Evolutionary conservation across 2,113 vertebrate genomes (phyloP), one percentile per base, ranked within the genome.

Genomic region (Reinhardtius hippoglossoides): DNA sequence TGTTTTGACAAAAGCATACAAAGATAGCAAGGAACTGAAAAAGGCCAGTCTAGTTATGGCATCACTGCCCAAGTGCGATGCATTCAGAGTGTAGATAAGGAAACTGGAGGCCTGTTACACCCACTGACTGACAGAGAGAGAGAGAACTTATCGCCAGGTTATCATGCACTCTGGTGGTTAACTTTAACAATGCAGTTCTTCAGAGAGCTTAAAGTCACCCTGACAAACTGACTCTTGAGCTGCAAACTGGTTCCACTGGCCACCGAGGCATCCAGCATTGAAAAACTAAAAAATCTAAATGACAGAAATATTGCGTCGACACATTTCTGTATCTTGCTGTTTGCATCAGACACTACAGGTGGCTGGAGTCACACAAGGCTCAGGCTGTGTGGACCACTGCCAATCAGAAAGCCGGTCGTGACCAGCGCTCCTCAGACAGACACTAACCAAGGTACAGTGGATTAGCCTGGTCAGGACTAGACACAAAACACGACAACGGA

Each of bases 341-440:
- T 50, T 16, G 46, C 46, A 50, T 50, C 67, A 74, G 44, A 76
- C 80, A 81, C 78, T 71, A 82, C 76, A 86, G 75, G 81, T 82
- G 71, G 75, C 66, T 71, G 18, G 8, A 74, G 69, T 58, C 40
- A 74, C 48, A 84, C 46, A 50, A 62, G 54, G 65, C 40, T 58
- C 23, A 78, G 74, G 59, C 74, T 69, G 55, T 18, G 9, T 71
- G 74, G 80, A 82, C 35, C 35, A 13, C 65, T 83, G 80, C 88
- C 87, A 91, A 71, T 78, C 72, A 83, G 81, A 85, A 90, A 90
- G 80, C 81, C 88, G 87, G 86, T 90, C 80, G 89, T 83, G 82
- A 86, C 72, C 81, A 69, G 72, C 4, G 8, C 60, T 85, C 42
- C 80, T 48, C 78, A 86, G 48, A 81, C 68, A 82, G 48, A 81